phyloP scores from a whole-genome alignment of 2,113 vertebrate species.

The Cnemophilus loriae region DNA sequence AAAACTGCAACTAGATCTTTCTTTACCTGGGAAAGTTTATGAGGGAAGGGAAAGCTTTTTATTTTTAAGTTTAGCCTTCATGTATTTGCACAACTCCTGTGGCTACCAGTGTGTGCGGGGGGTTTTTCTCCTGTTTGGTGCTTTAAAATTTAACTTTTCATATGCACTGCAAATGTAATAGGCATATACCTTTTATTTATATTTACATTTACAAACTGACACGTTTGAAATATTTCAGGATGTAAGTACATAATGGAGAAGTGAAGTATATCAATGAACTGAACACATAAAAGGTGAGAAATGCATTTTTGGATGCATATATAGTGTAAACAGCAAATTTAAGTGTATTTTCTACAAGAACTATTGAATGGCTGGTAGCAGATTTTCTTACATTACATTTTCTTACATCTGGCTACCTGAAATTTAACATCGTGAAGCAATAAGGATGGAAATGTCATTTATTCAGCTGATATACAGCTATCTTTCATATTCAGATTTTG shows the following conservation, averaged over 20 bases:
- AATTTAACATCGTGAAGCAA: background rate
- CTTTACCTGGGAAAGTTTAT: background rate
- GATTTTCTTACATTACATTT: conserved; percentile 19
- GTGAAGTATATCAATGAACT: background rate
- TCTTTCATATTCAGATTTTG: background rate
- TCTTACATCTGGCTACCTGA: background rate
- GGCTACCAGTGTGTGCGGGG: background rate
- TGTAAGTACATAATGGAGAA: background rate
- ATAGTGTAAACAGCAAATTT: background rate
- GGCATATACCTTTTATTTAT: background rate
- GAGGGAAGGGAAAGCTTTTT: background rate
- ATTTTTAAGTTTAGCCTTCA: background rate
- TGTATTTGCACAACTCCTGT: background rate
- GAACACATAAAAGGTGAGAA: background rate
- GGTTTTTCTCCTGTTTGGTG: background rate
- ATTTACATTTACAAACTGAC: background rate
- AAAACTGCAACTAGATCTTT: background rate
- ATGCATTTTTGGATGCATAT: background rate
- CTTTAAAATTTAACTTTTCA: background rate
- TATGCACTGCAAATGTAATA: background rate
- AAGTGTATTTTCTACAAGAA: background rate
- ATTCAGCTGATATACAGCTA: background rate
- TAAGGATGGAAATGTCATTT: conserved; percentile 5
- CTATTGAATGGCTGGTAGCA: background rate
- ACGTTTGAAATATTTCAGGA: background rate